Percentiles rank a stretch among this genome's conserved stretches.
These are phyloP conservation scores for Hippocampus kuda DNA, from an alignment of 2,797 vertebrate genomes.

Conservation along the genomic window DNA sequence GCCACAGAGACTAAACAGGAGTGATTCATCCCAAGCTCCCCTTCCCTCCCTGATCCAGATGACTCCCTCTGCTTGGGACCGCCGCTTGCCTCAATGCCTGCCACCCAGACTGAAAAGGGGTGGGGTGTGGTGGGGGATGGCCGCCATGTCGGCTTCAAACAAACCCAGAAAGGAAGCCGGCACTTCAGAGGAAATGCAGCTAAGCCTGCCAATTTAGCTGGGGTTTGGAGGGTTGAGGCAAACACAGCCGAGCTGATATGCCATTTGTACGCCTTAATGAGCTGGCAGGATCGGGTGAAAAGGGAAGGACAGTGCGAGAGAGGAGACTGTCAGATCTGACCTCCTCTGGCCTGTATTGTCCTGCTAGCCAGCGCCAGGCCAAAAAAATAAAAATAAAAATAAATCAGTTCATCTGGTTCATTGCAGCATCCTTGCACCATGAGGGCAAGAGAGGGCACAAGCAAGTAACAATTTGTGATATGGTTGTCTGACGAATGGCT, in stretches of 20 bases:
- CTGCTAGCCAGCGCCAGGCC: conserved; percentile 50
- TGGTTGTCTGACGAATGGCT: conserved; percentile 55
- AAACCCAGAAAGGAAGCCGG: conserved; percentile 75
- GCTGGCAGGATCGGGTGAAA: conserved; percentile 66
- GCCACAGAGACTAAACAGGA: conserved; percentile 91
- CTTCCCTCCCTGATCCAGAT: conserved; percentile 82
- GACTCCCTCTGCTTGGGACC: conserved; percentile 78
- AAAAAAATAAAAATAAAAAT: conserved; percentile 33
- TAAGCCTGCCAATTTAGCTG: conserved; percentile 85
- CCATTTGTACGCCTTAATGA: conserved; percentile 91
- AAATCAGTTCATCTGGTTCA: conserved; percentile 54
- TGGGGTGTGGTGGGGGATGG: conserved; percentile 49
- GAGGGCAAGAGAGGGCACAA: conserved; percentile 43
- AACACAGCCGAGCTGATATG: conserved; percentile 70
- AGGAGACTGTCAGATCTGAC: conserved; percentile 57
- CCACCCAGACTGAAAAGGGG: conserved; percentile 67
- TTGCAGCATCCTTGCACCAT: conserved; percentile 32
- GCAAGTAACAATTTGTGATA: conserved; percentile 63
- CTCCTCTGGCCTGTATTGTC: conserved; percentile 50
- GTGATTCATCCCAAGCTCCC: conserved; percentile 79
- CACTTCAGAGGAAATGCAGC: conserved; percentile 78
- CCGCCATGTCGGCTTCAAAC: conserved; percentile 75
- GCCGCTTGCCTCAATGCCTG: conserved; percentile 69
- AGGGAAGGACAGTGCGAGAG: conserved; percentile 34
- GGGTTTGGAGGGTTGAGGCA: conserved; percentile 68